These are phyloP conservation scores for Himalopsyche phryganea DNA, from an alignment of 1,140 invertebrate genomes.

Conservation along the genomic window DNA sequence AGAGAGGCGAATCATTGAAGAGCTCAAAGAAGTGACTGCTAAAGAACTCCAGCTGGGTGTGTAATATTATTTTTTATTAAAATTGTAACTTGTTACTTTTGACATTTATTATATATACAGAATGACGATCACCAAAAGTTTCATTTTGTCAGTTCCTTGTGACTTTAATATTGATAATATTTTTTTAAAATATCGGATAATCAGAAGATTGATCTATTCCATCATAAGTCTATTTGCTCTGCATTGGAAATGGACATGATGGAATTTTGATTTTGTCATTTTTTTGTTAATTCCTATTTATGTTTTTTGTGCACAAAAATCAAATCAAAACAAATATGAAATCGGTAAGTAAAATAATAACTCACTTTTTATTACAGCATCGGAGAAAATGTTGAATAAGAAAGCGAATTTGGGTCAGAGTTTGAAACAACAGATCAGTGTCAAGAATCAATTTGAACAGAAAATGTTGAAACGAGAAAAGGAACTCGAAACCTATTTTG, in stretches of 20 bases:
- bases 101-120: neutral
- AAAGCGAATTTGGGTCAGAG: neutral
- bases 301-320: neutral
- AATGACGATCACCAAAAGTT: neutral
- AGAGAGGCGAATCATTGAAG: constrained; percentile 1
- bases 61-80: constrained; percentile 1
- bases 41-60: constrained; percentile 8
- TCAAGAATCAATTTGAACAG: neutral
- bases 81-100: neutral
- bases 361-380: neutral
- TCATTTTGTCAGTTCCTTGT: neutral
- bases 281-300: too few species aligned
- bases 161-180: neutral
- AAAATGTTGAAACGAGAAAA: neutral
- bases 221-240: too few species aligned
- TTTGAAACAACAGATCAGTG: neutral
- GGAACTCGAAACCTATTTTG: too few species aligned
- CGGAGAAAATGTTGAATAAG: neutral
- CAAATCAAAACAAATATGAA: neutral
- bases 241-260: too few species aligned
- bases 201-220: too few species aligned
- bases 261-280: too few species aligned
- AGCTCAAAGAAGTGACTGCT: constrained; percentile 5
- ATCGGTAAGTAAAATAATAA: too few species aligned
- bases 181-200: neutral